A percentile compares a stretch with the other conserved stretches of the same genome.
Conservation (phyloP, 2,797 vertebrate genomes). For the Lycodopsis pacificus region DNA sequence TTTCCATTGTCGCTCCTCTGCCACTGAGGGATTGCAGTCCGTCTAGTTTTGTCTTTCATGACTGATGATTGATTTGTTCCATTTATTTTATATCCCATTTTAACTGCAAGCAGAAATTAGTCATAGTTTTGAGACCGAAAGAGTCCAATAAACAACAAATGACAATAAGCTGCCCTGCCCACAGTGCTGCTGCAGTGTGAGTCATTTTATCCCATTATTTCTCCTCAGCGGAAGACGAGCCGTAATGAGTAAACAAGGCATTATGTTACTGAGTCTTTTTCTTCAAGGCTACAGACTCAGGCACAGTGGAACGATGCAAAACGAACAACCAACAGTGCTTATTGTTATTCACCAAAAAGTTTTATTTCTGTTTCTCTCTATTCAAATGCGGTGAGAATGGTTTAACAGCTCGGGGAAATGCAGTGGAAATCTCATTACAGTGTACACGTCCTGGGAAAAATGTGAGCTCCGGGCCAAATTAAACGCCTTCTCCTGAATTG, state of each 20-base stretch:
- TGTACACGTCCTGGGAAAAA: conserved; percentile 70
- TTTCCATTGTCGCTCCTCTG: background rate
- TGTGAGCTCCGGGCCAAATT: conserved; percentile 74
- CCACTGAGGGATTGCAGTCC: background rate
- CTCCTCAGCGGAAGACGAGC: conserved; percentile 54
- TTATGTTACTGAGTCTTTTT: conserved; percentile 46
- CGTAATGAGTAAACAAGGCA: conserved; percentile 76
- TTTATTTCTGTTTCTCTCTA: conserved; percentile 68
- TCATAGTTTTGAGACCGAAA: conserved; percentile 51
- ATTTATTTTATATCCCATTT: conserved; percentile 38
- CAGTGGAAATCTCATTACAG: conserved; percentile 80
- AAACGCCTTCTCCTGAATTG: conserved; percentile 75
- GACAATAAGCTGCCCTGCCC: conserved; percentile 55
- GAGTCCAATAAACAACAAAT: conserved; percentile 58
- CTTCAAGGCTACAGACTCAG: conserved; percentile 43
- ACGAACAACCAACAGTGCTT: conserved; percentile 55
- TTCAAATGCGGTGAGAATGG: conserved; percentile 67
- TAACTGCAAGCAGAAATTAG: conserved; percentile 41
- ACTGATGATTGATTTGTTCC: conserved; percentile 41
- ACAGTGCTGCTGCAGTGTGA: conserved; percentile 68
- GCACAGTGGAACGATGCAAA: conserved; percentile 56
- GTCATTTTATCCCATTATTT: conserved; percentile 72
- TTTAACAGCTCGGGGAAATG: conserved; percentile 73
- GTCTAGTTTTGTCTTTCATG: conserved; percentile 5
- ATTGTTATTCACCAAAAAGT: conserved; percentile 75